Evolutionary conservation across 2,113 vertebrate species (phyloP).

Genomic region (Balaeniceps rex): DNA sequence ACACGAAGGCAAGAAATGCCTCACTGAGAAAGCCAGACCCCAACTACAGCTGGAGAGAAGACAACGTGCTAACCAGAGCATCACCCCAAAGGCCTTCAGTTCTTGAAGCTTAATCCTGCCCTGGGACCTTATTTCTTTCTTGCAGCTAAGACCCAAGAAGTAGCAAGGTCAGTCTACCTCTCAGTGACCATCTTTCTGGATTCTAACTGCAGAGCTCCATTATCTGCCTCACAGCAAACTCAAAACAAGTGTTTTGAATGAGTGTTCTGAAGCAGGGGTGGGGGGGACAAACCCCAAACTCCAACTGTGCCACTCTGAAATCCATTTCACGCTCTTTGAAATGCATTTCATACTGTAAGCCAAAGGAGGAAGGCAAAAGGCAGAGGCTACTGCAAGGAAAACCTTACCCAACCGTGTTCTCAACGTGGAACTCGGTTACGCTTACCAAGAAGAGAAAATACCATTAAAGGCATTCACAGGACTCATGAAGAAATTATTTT

Average conservation of each 20-base stretch:
- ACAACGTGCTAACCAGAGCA: rapidly evolving
- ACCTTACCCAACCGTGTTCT: neutral
- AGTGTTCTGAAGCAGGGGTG: neutral
- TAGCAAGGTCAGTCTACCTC: neutral
- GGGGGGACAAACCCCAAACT: neutral
- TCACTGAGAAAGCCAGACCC: neutral
- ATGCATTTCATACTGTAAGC: neutral
- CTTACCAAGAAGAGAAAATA: neutral
- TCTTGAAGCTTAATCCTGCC: neutral
- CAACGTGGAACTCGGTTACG: neutral
- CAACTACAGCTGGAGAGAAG: neutral
- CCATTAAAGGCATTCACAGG: neutral
- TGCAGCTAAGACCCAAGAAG: neutral
- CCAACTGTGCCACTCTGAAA: neutral
- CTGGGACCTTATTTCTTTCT: neutral
- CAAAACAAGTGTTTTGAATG: too few species aligned
- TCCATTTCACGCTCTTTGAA: neutral
- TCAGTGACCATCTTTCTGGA: neutral
- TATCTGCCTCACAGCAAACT: neutral
- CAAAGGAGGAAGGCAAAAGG: neutral
- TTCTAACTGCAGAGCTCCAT: neutral
- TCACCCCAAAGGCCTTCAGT: neutral
- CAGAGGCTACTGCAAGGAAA: neutral
- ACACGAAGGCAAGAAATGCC: neutral
- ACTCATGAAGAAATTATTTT: neutral